phyloP scores from a whole-genome alignment of 2,113 vertebrate species.

The Indicator indicator region DNA sequence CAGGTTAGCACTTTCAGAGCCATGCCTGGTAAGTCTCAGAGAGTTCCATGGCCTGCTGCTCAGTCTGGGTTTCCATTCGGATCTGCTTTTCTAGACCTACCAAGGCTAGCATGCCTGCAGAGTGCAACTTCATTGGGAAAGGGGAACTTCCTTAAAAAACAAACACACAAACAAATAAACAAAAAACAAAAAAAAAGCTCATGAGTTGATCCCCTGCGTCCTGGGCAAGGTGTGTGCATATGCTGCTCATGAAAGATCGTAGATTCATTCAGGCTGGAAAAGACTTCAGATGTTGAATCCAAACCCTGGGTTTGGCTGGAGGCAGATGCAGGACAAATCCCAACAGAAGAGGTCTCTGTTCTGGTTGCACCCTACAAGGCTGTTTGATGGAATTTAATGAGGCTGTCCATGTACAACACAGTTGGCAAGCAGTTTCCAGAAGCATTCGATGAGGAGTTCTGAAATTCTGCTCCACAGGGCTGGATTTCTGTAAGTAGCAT shows the following conservation, averaged over 20 bases:
- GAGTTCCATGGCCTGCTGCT: background rate
- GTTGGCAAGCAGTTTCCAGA: background rate
- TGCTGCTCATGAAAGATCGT: background rate
- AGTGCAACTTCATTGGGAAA: background rate
- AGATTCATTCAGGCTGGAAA: background rate
- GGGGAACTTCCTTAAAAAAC: background rate
- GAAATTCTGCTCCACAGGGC: background rate
- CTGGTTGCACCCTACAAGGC: background rate
- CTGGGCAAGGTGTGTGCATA: background rate
- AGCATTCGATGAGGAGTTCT: background rate
- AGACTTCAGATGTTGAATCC: background rate
- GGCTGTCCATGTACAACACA: background rate
- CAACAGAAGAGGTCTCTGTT: background rate
- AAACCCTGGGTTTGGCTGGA: background rate
- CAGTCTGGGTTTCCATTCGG: background rate
- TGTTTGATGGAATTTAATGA: background rate
- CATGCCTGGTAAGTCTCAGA: background rate
- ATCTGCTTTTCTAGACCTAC: background rate
- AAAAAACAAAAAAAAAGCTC: background rate
- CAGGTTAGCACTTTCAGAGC: background rate
- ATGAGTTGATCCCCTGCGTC: background rate
- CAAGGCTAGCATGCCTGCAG: background rate
- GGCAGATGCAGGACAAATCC: background rate
- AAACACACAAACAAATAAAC: background rate
- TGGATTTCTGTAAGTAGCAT: background rate